Percentiles rank a stretch among this genome's conserved stretches.
phyloP scores from a whole-genome alignment of 2,888 invertebrate genomes.

The Phyllotreta striolata region DNA sequence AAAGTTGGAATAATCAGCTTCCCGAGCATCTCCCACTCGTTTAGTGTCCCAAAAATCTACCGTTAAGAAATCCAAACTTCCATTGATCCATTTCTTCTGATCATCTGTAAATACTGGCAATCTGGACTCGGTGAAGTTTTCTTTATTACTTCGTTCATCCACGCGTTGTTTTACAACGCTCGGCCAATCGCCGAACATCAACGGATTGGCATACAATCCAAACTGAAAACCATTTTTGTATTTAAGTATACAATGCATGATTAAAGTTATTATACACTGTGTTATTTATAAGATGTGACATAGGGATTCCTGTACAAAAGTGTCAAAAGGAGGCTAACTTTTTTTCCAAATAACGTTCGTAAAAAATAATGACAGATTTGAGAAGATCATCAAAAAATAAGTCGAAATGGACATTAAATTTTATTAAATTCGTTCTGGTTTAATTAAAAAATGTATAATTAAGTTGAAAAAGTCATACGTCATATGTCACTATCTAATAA shows the following conservation, averaged over 20 bases:
- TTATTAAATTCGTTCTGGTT: too few species aligned
- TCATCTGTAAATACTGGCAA: conserved; percentile 68
- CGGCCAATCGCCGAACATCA: conserved; percentile 71
- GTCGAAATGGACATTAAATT: too few species aligned
- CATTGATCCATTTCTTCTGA: conserved; percentile 68
- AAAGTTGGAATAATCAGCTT: background rate
- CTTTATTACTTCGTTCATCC: conserved; percentile 62
- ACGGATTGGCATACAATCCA: conserved; percentile 63
- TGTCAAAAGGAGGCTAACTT: too few species aligned
- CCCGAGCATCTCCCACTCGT: conserved; percentile 1
- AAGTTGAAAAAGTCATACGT: too few species aligned
- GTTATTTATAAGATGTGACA: too few species aligned
- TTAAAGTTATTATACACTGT: too few species aligned
- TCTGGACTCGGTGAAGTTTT: conserved; percentile 64
- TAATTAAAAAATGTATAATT: too few species aligned
- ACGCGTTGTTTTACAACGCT: conserved; percentile 68
- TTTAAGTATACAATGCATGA: background rate
- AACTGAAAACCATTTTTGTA: conserved; percentile 35
- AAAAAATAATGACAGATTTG: too few species aligned
- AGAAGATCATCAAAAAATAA: too few species aligned
- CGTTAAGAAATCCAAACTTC: conserved; percentile 76
- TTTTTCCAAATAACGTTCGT: too few species aligned
- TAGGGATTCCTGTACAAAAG: too few species aligned
- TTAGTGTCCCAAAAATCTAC: conserved; percentile 68
- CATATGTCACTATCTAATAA: too few species aligned